A percentile compares a stretch with the other conserved stretches of the same genome.
phyloP scores from a whole-genome alignment of 2,797 vertebrate species.

The Parambassis ranga region DNA sequence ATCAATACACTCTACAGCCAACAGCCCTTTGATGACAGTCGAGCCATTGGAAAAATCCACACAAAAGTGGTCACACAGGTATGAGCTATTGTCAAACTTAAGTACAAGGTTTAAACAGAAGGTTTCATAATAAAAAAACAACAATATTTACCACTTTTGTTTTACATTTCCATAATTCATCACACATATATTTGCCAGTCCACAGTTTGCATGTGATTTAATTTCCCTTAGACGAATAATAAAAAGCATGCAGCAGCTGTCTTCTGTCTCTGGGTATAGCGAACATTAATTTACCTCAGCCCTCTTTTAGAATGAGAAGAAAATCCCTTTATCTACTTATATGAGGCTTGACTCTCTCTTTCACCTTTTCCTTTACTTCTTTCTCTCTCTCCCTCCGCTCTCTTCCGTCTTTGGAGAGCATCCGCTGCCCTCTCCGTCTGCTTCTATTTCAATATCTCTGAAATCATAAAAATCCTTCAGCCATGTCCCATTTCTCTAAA shows the following conservation, averaged over 20 bases:
- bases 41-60: not conserved
- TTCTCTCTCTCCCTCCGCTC: slow-evolving; percentile 7
- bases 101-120: not conserved
- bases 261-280: slow-evolving; percentile 27
- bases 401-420: slow-evolving; percentile 21
- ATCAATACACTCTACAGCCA: slow-evolving; percentile 32
- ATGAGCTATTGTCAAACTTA: slow-evolving; percentile 2
- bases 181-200: slow-evolving; percentile 6
- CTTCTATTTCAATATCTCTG: slow-evolving; percentile 75
- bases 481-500: slow-evolving; percentile 75
- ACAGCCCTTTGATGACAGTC: slow-evolving; percentile 12
- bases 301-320: slow-evolving; percentile 55
- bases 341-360: slow-evolving; percentile 36
- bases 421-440: slow-evolving; percentile 32
- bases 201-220: slow-evolving; percentile 9
- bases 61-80: not conserved
- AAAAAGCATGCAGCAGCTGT: slow-evolving; percentile 43
- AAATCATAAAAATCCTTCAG: slow-evolving; percentile 80
- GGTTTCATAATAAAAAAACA: not conserved
- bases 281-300: slow-evolving; percentile 58
- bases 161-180: slow-evolving; percentile 21
- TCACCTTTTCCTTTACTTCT: slow-evolving; percentile 11
- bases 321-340: slow-evolving; percentile 71
- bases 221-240: slow-evolving; percentile 43
- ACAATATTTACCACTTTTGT: slow-evolving; percentile 13